Evolutionary conservation across 2,113 vertebrate genomes (phyloP).

Genomic region (Balaeniceps rex): DNA sequence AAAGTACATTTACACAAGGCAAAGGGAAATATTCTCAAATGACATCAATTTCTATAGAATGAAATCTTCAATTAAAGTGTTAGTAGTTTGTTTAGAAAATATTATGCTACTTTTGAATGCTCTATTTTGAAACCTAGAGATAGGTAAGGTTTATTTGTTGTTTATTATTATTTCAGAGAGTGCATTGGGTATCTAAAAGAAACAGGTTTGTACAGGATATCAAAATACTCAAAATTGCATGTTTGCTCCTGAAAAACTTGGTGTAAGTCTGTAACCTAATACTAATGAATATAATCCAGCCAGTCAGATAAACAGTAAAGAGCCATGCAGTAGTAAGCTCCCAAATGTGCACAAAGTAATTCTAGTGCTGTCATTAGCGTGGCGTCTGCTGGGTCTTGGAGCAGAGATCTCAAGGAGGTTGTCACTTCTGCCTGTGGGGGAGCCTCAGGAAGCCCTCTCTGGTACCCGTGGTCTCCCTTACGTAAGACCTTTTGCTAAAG

Average conservation of each 20-base stretch:
- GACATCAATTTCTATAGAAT: neutral
- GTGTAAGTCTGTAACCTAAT: neutral
- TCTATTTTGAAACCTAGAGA: neutral
- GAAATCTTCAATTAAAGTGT: neutral
- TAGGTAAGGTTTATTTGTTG: neutral
- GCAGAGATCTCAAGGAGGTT: neutral
- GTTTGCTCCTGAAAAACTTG: neutral
- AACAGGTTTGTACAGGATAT: neutral
- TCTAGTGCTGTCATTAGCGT: neutral
- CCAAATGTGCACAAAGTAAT: neutral
- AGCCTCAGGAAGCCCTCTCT: neutral
- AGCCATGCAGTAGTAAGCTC: neutral
- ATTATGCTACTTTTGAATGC: neutral
- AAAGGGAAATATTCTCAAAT: neutral
- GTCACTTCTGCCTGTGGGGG: accelerated
- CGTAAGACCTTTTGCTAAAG: neutral
- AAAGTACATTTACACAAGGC: neutral
- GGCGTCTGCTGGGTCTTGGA: neutral
- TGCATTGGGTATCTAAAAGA: neutral
- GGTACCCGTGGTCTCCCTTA: neutral
- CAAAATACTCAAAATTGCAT: neutral
- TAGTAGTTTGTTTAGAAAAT: neutral
- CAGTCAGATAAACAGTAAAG: neutral
- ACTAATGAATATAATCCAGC: neutral
- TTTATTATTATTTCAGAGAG: neutral